Evolutionary conservation across 2,888 invertebrate species (phyloP).

Genomic region (Darwinula stevensoni): DNA sequence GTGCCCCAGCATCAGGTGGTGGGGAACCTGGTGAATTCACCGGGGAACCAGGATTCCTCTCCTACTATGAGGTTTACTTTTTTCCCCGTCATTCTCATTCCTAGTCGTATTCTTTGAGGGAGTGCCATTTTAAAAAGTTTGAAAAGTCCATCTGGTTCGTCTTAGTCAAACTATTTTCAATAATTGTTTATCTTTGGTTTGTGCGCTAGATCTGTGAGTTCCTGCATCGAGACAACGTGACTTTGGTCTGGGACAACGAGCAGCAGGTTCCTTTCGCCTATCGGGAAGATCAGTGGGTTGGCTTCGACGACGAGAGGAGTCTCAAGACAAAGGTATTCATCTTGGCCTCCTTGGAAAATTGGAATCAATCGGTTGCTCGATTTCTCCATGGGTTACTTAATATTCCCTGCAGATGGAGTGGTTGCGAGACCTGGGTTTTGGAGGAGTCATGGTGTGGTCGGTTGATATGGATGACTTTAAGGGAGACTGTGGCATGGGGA

Average conservation of each 20-base stretch:
- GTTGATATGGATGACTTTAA: slow-evolving; percentile 85
- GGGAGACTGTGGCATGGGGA: slow-evolving; percentile 56
- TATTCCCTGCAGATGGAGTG: slow-evolving; percentile 40
- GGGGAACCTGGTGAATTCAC: slow-evolving; percentile 62
- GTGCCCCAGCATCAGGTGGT: slow-evolving; percentile 63
- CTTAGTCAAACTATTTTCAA: no score
- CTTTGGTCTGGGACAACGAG: slow-evolving; percentile 79
- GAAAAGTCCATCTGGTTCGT: slow-evolving; percentile 1
- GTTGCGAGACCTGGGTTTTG: slow-evolving; percentile 75
- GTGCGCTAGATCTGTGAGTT: slow-evolving; percentile 43
- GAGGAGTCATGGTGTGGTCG: slow-evolving; percentile 91
- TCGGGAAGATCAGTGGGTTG: slow-evolving; percentile 68
- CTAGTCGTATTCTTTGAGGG: no score
- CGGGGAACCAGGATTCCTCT: slow-evolving; percentile 72
- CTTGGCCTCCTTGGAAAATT: no score
- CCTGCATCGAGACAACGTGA: slow-evolving; percentile 60
- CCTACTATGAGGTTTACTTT: slow-evolving; percentile 69
- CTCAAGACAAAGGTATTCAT: slow-evolving; percentile 71
- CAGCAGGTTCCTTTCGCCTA: slow-evolving; percentile 88
- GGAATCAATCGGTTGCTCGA: no score
- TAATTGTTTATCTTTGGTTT: slow-evolving; percentile 3
- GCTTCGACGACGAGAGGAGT: slow-evolving; percentile 74
- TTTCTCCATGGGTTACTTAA: not conserved
- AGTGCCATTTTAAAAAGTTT: not conserved
- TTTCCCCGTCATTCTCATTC: no score